Base-by-base conservation (phyloP, 2,113 vertebrate species). In the Oreotrochilus melanogaster region DNA sequence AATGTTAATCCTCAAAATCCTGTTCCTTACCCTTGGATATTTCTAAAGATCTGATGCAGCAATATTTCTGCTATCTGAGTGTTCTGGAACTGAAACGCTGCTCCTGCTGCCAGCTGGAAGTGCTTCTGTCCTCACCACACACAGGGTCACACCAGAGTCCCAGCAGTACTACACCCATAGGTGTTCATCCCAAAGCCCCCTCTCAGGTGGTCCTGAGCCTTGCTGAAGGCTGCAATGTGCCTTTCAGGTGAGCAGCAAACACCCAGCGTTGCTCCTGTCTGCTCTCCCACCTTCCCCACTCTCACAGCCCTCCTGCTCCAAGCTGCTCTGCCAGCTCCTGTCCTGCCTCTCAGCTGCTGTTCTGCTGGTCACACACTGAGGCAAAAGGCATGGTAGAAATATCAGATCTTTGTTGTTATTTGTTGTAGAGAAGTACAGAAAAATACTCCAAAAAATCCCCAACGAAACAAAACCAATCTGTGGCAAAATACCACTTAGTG, bases 1-100 rank as follows among this genome's bases (percentile, higher is more conserved):
- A 91, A 91, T 22, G 64, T 74, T 89, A 94, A 96, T 94, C 78
- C 81, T 75, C 92, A 21, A 69, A 89, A 71, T 84, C 80, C 89
- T 28, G 8, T 5, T 86, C 87, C 93, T 81, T 4, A 14, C 33
- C 78, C 53, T 81, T 1, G 69, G 33, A 15, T 84, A 9, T 64
- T 51, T 62, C 84, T 25, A 50, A 24, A 27, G 73, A 24, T 73
- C 50, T 48, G 62, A 74, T 37, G 65, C 86, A 64, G 88, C 89
- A 54, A 21, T 53, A 25, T 54, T 87, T 51, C 60, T 74, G 80
- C 93, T 71, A 1, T 48, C 61, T 65, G 48, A 51, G 42, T 23
- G 23, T 14, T 54, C 51, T 33, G 65, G 33, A 61, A 39, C 30
- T 22, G 48, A 25, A 39, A 9, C 10, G 0, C 33, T 23, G 51